These are phyloP conservation scores for Bellardia bayeri DNA, from an alignment of 2,888 invertebrate species.

Conservation along the genomic window DNA sequence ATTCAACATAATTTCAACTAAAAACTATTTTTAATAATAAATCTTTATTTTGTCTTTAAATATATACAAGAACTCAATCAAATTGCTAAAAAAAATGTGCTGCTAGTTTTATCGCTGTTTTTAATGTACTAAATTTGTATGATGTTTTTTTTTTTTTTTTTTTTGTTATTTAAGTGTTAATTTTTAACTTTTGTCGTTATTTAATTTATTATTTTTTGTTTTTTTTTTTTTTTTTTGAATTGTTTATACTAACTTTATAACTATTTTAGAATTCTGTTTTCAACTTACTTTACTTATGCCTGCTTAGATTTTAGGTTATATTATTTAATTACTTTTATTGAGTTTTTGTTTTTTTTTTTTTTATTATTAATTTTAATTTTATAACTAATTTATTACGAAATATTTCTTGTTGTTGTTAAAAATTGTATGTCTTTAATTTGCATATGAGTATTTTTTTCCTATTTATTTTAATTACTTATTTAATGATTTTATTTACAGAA, in stretches of 20 bases:
- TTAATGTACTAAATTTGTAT: slow-evolving; percentile 23
- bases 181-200: slow-evolving; percentile 36
- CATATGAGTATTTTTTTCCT: slow-evolving; percentile 75
- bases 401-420: slow-evolving; percentile 59
- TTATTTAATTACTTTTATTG: slow-evolving; percentile 62
- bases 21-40: neutral
- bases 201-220: slow-evolving; percentile 69
- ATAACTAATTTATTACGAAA: slow-evolving; percentile 57
- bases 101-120: neutral
- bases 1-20: neutral
- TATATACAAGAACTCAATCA: slow-evolving; percentile 44
- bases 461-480: slow-evolving; percentile 76
- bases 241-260: slow-evolving; percentile 69
- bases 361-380: slow-evolving; percentile 70
- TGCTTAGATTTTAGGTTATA: slow-evolving; percentile 52
- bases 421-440: slow-evolving; percentile 73
- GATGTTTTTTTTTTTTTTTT: slow-evolving; percentile 48
- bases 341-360: slow-evolving; percentile 47
- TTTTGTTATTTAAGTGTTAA: slow-evolving; percentile 67
- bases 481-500: slow-evolving; percentile 44
- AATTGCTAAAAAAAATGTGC: slow-evolving; percentile 22
- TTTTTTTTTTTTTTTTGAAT: slow-evolving; percentile 54
- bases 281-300: slow-evolving; percentile 65
- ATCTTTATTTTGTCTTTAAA: neutral
- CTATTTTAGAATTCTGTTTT: slow-evolving; percentile 74